Evolutionary conservation across 2,888 invertebrate genomes (phyloP).

Genomic region (Hyles lineata): DNA sequence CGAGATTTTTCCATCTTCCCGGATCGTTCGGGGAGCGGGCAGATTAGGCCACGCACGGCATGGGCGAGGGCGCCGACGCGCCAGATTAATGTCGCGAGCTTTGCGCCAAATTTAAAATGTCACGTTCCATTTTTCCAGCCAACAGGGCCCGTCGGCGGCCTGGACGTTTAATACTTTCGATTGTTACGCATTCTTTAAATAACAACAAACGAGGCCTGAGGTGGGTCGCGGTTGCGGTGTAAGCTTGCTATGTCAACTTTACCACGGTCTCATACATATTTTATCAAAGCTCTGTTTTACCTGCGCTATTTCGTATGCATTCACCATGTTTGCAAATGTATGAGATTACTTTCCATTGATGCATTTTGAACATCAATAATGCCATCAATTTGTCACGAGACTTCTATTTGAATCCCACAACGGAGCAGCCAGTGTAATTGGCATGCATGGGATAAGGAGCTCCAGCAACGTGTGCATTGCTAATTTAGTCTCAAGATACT

Average conservation of each 20-base stretch:
- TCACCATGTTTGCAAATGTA: slow-evolving; percentile 18
- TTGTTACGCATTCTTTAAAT: slow-evolving; percentile 58
- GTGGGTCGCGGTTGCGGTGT: slow-evolving; percentile 26
- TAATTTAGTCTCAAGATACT: slow-evolving; percentile 25
- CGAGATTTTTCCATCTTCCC: slow-evolving; percentile 82
- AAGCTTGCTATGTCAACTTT: neutral
- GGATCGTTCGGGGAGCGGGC: slow-evolving; percentile 75
- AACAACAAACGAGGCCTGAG: slow-evolving; percentile 38
- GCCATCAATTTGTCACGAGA: slow-evolving; percentile 1
- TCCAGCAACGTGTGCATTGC: slow-evolving; percentile 17
- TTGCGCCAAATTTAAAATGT: slow-evolving; percentile 82
- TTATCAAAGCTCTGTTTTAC: slow-evolving; percentile 1
- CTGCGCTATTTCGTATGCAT: neutral
- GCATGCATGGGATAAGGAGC: slow-evolving; percentile 21
- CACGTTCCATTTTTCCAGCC: slow-evolving; percentile 81
- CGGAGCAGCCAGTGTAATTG: slow-evolving; percentile 19
- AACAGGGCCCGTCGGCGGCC: slow-evolving; percentile 69
- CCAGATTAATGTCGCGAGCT: slow-evolving; percentile 82
- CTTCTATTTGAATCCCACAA: slow-evolving; percentile 12
- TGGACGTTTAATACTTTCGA: slow-evolving; percentile 66
- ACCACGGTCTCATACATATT: slow-evolving; percentile 10
- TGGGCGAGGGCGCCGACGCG: slow-evolving; percentile 78
- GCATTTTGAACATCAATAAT: slow-evolving; percentile 7
- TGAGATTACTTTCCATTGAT: slow-evolving; percentile 12
- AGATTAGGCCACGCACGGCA: slow-evolving; percentile 80